Evolutionary conservation across 2,113 vertebrate species (phyloP).

Genomic region (Todiramphus saurophagus): DNA sequence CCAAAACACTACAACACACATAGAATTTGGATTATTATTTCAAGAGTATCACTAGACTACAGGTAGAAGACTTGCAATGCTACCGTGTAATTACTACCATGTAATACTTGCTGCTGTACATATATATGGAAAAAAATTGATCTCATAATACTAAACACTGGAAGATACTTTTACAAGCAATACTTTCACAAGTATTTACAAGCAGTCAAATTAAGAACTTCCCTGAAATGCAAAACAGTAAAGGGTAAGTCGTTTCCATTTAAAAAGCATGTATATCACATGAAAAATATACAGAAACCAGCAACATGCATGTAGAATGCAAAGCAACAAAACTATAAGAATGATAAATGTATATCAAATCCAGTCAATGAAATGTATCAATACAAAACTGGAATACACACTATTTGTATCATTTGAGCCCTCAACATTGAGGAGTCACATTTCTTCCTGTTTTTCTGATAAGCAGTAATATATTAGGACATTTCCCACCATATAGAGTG

Average conservation of each 20-base stretch:
- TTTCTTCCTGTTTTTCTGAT: neutral
- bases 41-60: neutral
- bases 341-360: neutral
- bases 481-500: too few species aligned
- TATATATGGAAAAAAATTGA: neutral
- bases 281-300: neutral
- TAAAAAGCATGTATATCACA: neutral
- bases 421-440: neutral
- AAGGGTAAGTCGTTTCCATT: neutral
- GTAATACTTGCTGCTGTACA: neutral
- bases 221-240: neutral
- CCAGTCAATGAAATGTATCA: neutral
- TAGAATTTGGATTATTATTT: neutral
- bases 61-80: neutral
- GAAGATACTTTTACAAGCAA: neutral
- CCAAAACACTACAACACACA: neutral
- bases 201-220: neutral
- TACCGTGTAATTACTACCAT: neutral
- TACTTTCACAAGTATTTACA: too few species aligned
- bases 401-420: neutral
- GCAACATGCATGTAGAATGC: neutral
- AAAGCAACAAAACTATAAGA: neutral
- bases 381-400: fast-evolving
- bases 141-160: fast-evolving
- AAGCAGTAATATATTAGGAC: neutral